Percentiles rank a stretch among this genome's conserved stretches.
Evolutionary conservation across 2,113 vertebrate species (phyloP).

Genomic region (Hippoglossus stenolepis): DNA sequence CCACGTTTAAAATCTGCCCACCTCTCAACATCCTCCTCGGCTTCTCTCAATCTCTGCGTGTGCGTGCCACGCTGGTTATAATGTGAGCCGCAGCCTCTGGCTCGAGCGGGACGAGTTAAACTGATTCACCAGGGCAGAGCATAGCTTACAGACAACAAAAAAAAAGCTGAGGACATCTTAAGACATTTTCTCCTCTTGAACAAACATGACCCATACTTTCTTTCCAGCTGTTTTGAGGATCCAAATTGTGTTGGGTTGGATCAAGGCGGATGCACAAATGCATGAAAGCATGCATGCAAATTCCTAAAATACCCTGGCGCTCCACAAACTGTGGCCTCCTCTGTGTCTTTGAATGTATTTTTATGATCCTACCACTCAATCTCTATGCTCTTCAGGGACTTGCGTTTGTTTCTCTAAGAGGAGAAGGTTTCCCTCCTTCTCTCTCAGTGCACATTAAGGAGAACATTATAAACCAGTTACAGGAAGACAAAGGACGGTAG

Average conservation of each 20-base stretch:
- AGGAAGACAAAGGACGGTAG: slow-evolving; percentile 29
- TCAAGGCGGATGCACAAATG: slow-evolving; percentile 37
- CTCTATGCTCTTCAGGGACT: slow-evolving; percentile 45
- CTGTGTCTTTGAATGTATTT: slow-evolving; percentile 57
- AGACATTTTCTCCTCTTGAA: slow-evolving; percentile 56
- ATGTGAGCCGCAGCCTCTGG: slow-evolving; percentile 47
- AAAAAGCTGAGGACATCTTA: slow-evolving; percentile 38
- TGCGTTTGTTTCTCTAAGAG: slow-evolving; percentile 57
- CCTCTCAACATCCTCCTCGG: slow-evolving; percentile 35
- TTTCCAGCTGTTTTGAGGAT: slow-evolving; percentile 46
- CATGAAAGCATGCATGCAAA: slow-evolving; percentile 42
- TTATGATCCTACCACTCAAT: slow-evolving; percentile 48
- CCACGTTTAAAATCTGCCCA: slow-evolving; percentile 62
- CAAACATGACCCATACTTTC: slow-evolving; percentile 48
- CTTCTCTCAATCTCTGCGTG: slow-evolving; percentile 37
- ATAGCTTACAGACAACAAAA: slow-evolving; percentile 31
- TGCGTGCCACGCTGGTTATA: slow-evolving; percentile 38
- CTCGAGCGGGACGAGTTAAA: slow-evolving; percentile 40
- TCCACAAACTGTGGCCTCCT: slow-evolving; percentile 29
- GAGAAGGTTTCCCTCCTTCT: slow-evolving; percentile 28
- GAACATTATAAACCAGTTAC: slow-evolving; percentile 61
- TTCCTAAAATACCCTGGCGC: slow-evolving; percentile 40
- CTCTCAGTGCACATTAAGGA: slow-evolving; percentile 40
- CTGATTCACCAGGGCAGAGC: slow-evolving; percentile 45
- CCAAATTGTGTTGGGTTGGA: slow-evolving; percentile 36